phyloP scores from a whole-genome alignment of 2,113 vertebrate genomes.

The Porphyrio hochstetteri region DNA sequence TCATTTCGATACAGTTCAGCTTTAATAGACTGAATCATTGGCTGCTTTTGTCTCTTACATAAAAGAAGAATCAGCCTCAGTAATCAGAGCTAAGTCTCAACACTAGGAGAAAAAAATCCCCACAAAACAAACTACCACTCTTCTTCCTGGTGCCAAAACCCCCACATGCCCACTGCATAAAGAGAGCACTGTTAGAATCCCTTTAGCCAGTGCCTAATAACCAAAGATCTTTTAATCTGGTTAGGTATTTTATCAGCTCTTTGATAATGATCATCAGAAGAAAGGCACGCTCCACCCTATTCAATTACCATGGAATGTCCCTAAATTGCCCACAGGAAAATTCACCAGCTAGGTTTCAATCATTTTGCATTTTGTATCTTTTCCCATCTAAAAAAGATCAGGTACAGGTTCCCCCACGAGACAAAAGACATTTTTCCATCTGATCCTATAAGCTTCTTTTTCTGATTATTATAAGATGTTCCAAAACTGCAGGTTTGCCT shows the following conservation, averaged over 20 bases:
- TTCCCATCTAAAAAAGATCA: neutral
- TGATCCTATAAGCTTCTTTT: neutral
- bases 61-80: slow-evolving; percentile 60
- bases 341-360: neutral
- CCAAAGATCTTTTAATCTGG: neutral
- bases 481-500: neutral
- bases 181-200: neutral
- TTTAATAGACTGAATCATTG: slow-evolving; percentile 21
- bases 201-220: neutral
- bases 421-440: neutral
- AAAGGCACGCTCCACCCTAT: neutral
- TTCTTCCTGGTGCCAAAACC: neutral
- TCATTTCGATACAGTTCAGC: neutral
- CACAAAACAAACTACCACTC: neutral
- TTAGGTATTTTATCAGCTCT: neutral
- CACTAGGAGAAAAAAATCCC: neutral
- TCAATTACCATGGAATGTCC: neutral
- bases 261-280: neutral
- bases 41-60: slow-evolving; percentile 31
- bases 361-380: neutral
- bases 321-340: neutral
- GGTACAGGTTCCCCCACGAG: neutral
- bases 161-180: slow-evolving; percentile 1
- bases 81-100: slow-evolving; percentile 32
- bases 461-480: neutral